Conservation (phyloP, 92 coral and sea anemone species). For the Zoanthus sansibaricus region DNA sequence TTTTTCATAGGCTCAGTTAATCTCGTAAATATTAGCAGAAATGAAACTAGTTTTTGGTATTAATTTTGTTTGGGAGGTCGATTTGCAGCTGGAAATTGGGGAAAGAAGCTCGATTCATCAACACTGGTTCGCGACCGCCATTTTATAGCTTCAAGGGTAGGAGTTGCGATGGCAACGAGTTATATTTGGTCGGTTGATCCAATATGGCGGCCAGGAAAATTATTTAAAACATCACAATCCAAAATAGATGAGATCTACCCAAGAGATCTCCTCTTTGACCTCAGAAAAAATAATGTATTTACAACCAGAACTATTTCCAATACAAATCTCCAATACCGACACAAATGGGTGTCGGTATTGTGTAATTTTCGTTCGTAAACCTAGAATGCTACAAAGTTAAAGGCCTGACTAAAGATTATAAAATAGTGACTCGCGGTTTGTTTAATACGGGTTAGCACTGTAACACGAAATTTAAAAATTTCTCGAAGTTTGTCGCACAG, state of each 20-base stretch:
- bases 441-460: not conserved
- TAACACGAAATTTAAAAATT: slow-evolving; percentile 18
- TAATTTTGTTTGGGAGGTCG: not conserved
- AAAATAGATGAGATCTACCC: slow-evolving; percentile 7
- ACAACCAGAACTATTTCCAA: not conserved
- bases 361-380: slow-evolving; percentile 1
- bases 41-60: slow-evolving; percentile 37
- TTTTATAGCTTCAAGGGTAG: slow-evolving; percentile 12
- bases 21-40: slow-evolving; percentile 31
- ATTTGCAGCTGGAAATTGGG: slow-evolving; percentile 14
- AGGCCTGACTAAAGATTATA: not conserved
- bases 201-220: slow-evolving; percentile 30
- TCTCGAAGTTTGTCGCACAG: slow-evolving; percentile 33
- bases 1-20: slow-evolving; percentile 46
- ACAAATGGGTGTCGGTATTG: not conserved
- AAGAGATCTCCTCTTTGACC: not conserved
- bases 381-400: not conserved
- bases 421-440: not conserved
- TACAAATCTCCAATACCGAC: not conserved
- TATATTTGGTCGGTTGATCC: not conserved
- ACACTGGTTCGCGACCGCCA: slow-evolving; percentile 25
- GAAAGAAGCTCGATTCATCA: not conserved
- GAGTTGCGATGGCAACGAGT: slow-evolving; percentile 33
- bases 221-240: not conserved
- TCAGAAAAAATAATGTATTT: not conserved